These are phyloP conservation scores for Psilopogon haemacephalus DNA, from an alignment of 2,113 vertebrate genomes.

Conservation along the genomic window DNA sequence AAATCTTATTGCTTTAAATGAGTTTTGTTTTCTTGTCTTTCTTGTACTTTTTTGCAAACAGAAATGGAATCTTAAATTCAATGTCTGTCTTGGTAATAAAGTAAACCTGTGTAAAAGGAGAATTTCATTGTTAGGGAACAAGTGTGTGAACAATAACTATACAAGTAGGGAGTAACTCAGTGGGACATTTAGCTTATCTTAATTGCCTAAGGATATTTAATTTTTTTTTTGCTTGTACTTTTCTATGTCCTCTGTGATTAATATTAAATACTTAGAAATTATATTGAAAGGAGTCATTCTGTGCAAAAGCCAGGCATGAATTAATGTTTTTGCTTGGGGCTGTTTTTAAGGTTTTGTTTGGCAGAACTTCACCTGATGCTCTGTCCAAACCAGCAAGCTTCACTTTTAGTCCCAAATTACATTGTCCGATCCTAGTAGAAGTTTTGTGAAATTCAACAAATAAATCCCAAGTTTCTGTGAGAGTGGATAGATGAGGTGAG, in stretches of 20 bases:
- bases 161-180: neutral
- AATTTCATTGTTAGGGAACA: neutral
- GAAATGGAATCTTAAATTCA: neutral
- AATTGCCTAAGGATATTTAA: neutral
- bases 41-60: neutral
- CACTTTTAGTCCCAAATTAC: slow-evolving; percentile 41
- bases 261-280: neutral
- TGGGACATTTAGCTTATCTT: neutral
- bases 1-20: neutral
- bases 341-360: slow-evolving; percentile 35
- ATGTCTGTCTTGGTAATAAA: neutral
- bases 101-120: neutral
- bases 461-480: slow-evolving; percentile 49
- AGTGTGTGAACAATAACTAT: neutral
- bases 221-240: neutral
- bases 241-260: neutral
- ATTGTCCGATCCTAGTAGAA: neutral
- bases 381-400: slow-evolving; percentile 12
- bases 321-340: neutral
- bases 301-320: neutral
- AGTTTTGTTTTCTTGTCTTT: neutral
- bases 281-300: neutral
- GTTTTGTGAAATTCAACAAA: slow-evolving; percentile 50
- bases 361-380: slow-evolving; percentile 19
- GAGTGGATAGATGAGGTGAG: slow-evolving; percentile 61